Percentiles rank a stretch among this genome's conserved stretches.
These are phyloP conservation scores for Anthrax anthrax DNA, from an alignment of 2,888 invertebrate genomes.

Conservation along the genomic window DNA sequence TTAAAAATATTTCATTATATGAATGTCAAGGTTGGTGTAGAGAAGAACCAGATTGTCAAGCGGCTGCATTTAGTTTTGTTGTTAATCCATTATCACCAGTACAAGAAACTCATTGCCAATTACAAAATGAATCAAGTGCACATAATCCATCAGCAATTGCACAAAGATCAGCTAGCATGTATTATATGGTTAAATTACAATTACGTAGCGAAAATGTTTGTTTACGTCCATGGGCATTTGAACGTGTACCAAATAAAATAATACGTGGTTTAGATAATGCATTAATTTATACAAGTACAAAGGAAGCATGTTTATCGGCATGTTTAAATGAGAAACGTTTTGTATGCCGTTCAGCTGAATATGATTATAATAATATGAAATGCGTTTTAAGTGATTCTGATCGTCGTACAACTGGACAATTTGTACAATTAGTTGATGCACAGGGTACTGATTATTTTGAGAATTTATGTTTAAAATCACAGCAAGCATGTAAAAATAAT, in stretches of 20 bases:
- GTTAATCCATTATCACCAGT: constrained; percentile 82
- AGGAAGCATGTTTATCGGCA: constrained; percentile 84
- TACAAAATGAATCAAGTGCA: constrained; percentile 85
- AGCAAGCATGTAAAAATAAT: constrained; percentile 75
- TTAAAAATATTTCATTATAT: constrained; percentile 79
- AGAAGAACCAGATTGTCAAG: constrained; percentile 82
- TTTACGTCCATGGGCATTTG: constrained; percentile 83
- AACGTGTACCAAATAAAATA: constrained; percentile 84
- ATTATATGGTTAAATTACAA: constrained; percentile 83
- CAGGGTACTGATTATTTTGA: constrained; percentile 68
- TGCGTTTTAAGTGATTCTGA: constrained; percentile 86
- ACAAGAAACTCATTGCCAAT: constrained; percentile 78
- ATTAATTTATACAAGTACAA: constrained; percentile 82
- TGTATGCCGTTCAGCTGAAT: constrained; percentile 81
- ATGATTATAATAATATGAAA: constrained; percentile 83
- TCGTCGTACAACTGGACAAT: constrained; percentile 71
- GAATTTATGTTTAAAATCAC: constrained; percentile 77
- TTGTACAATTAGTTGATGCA: constrained; percentile 80
- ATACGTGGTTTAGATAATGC: constrained; percentile 82
- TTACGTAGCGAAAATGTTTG: constrained; percentile 85
- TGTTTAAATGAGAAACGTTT: constrained; percentile 89
- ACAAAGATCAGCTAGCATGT: constrained; percentile 75
- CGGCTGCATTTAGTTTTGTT: constrained; percentile 87
- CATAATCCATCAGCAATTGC: constrained; percentile 77
- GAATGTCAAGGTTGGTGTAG: constrained; percentile 94